phyloP scores from a whole-genome alignment of 1,140 invertebrate species.

The Euwallacea similis region DNA sequence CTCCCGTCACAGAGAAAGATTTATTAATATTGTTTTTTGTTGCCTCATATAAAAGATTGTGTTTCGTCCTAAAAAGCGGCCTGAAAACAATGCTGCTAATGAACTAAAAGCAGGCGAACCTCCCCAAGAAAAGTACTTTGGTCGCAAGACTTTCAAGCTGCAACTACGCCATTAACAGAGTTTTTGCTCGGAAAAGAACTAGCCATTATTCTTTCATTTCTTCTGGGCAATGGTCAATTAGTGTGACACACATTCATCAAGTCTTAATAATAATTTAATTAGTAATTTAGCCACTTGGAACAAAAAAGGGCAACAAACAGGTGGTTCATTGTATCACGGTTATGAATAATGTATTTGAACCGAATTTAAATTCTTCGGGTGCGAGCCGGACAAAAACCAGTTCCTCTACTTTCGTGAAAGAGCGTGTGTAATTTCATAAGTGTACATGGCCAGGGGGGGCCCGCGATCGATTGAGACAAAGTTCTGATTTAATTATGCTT shows the following conservation, averaged over 20 bases:
- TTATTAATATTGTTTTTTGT: conserved; percentile 25
- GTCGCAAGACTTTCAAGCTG: no score
- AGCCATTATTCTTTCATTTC: conserved; percentile 24
- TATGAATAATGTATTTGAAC: conserved; percentile 38
- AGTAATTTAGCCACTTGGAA: conserved; percentile 19
- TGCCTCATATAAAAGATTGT: conserved; percentile 5
- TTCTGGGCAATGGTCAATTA: conserved; percentile 24
- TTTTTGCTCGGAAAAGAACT: conserved; percentile 1
- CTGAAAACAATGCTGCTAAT: conserved; percentile 3
- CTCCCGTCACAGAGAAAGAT: conserved; percentile 15
- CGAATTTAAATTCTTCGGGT: conserved; percentile 36
- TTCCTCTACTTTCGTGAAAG: conserved; percentile 36
- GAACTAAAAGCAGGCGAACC: not conserved
- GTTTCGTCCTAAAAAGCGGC: conserved; percentile 2
- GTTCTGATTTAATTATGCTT: no score
- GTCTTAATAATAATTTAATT: conserved; percentile 34
- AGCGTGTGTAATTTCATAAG: conserved; percentile 2
- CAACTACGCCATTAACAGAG: not conserved
- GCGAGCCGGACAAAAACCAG: conserved; percentile 12
- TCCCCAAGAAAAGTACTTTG: no score
- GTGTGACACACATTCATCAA: conserved; percentile 27
- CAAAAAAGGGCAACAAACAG: conserved; percentile 35
- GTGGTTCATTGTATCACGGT: conserved; percentile 35
- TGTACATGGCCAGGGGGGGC: not conserved
- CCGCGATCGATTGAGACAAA: no score